phyloP scores from a whole-genome alignment of 2,888 invertebrate genomes.

The Ferrisia virgata region DNA sequence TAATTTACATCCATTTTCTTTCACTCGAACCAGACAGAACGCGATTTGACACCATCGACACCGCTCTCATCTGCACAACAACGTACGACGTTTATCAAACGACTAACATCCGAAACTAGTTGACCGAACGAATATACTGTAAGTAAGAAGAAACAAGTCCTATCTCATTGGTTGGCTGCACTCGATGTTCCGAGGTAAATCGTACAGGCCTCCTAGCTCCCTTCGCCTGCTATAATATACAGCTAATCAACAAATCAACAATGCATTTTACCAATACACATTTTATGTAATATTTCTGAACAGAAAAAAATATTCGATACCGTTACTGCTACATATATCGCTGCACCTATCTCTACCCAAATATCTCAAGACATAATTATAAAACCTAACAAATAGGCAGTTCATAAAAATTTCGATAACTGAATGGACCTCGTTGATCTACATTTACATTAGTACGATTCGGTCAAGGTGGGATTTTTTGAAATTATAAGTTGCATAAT shows the following conservation, averaged over 20 bases:
- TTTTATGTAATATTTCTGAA: background rate
- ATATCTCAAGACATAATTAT: too few species aligned
- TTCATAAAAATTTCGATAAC: too few species aligned
- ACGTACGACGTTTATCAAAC: background rate
- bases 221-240: background rate
- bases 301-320: background rate
- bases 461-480: too few species aligned
- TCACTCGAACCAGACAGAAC: background rate
- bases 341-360: background rate
- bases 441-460: too few species aligned
- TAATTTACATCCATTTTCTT: background rate
- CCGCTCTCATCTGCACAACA: background rate
- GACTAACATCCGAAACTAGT: conserved; percentile 26
- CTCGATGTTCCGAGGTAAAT: background rate
- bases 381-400: too few species aligned
- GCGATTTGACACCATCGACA: background rate
- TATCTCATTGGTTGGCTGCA: conserved; percentile 11
- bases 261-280: background rate
- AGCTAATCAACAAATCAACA: background rate
- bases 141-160: conserved; percentile 17
- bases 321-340: background rate
- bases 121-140: background rate
- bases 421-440: too few species aligned
- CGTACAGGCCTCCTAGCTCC: background rate
- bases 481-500: too few species aligned